Evolutionary conservation across 2,113 vertebrate genomes (phyloP).

Genomic region (Prunella fulvescens): DNA sequence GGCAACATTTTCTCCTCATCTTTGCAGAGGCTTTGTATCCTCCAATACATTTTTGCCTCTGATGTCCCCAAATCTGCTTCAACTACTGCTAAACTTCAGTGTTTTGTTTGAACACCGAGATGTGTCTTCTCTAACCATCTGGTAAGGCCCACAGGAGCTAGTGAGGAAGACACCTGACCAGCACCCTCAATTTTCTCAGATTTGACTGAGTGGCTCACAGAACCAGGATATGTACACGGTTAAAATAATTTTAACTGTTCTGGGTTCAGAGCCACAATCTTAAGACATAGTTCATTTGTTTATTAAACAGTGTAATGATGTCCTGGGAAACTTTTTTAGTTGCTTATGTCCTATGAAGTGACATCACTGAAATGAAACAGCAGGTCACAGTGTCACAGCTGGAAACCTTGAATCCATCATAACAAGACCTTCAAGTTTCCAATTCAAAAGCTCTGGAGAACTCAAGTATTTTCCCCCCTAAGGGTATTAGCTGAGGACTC

Average conservation of each 20-base stretch:
- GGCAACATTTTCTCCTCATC: background rate
- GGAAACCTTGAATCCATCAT: conserved; percentile 48
- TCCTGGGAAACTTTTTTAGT: conserved; percentile 59
- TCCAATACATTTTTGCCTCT: background rate
- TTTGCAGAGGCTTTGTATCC: background rate
- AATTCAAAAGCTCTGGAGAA: conserved; percentile 15
- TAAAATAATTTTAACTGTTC: conserved; percentile 24
- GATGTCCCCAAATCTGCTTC: background rate
- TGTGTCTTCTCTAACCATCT: background rate
- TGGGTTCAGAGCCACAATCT: background rate
- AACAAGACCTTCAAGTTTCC: conserved; percentile 38
- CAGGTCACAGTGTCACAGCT: conserved; percentile 57
- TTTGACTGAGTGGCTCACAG: background rate
- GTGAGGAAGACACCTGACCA: background rate
- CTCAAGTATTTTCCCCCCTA: background rate
- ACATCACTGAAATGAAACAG: conserved; percentile 53
- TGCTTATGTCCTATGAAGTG: conserved; percentile 53
- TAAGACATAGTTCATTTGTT: conserved; percentile 36
- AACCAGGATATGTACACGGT: background rate
- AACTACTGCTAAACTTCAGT: background rate
- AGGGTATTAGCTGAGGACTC: background rate
- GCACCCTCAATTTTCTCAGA: background rate
- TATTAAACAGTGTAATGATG: conserved; percentile 45
- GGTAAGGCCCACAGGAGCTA: background rate
- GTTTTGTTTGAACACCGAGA: background rate